Evolutionary conservation across 2,113 vertebrate species (phyloP), one percentile per base, ranked within the genome.

Genomic region (Chroicocephalus ridibundus): DNA sequence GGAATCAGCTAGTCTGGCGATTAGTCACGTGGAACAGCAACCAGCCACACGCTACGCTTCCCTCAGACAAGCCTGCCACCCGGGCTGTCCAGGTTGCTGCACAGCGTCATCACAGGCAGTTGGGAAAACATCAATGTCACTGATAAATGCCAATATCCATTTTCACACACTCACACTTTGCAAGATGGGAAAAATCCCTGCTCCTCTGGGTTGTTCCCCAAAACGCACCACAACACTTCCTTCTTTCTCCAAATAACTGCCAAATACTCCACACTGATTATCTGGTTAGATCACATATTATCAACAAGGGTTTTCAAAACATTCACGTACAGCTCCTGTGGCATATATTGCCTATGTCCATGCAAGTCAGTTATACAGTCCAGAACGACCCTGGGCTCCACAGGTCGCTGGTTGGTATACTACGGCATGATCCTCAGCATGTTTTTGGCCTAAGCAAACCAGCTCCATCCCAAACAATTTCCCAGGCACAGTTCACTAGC

Each of bases 181-280:
- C 27, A 68, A 72, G 49, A 26, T 4, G 4, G 14, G 61, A 76
- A 90, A 32, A 64, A 61, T 9, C 2, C 24, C 4, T 57, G 26
- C 24, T 86, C 21, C 26, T 66, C 77, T 34, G 15, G 6, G 12
- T 40, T 77, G 14, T 17, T 57, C 31, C 17, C 27, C 8, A 32
- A 36, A 60, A 68, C 7, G 7, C 29, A 84, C 10, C 0, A 0
- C 10, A 60, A 42, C 21, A 42, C 19, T 55, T 7, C 21, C 10
- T 32, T 29, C 15, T 32, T 12, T 71, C 55, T 74, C 40, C 42
- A 54, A 49, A 68, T 32, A 38, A 26, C 58, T 51, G 38, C 13
- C 58, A 78, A 51, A 58, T 31, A 52, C 34, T 52, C 46, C 31
- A 79, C 17, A 29, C 15, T 5, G 14, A n/a, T 54, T 34, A 44